These are phyloP conservation scores for Cerceris rybyensis DNA, from an alignment of 2,888 invertebrate species.

Conservation along the genomic window DNA sequence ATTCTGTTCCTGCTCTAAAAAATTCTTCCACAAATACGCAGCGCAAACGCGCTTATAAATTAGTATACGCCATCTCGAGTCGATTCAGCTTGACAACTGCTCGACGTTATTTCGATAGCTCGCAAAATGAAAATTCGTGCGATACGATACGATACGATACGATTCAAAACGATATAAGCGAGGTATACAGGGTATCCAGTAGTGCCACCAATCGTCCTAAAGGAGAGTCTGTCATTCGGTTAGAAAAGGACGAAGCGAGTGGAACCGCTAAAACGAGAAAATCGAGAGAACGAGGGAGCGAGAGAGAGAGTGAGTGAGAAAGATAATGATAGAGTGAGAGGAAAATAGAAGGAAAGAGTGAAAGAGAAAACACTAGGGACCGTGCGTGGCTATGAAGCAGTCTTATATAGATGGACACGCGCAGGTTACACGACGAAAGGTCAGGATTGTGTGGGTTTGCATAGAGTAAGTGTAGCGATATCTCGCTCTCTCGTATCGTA, in stretches of 20 bases:
- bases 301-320: not conserved
- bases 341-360: constrained; percentile 20
- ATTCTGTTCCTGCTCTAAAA: no score
- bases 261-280: constrained; percentile 48
- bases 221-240: constrained; percentile 29
- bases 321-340: not conserved
- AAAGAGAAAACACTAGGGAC: no score
- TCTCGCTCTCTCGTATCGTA: constrained; percentile 48
- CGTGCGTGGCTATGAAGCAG: constrained; percentile 34
- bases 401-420: constrained; percentile 55
- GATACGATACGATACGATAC: constrained; percentile 31
- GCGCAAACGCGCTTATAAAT: no score
- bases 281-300: not conserved
- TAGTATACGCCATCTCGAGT: not conserved
- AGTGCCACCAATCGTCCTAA: constrained; percentile 51
- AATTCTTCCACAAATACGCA: no score
- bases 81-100: not conserved
- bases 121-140: constrained; percentile 17
- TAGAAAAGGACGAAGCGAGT: constrained; percentile 28
- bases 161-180: constrained; percentile 33
- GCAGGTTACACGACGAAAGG: constrained; percentile 40
- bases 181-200: constrained; percentile 1
- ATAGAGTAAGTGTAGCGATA: constrained; percentile 43
- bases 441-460: constrained; percentile 39
- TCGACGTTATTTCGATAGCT: constrained; percentile 26